Percentiles rank a stretch among this genome's conserved stretches.
Conservation (phyloP, 64 coral and sea anemone species). For the Porites australiensis region DNA sequence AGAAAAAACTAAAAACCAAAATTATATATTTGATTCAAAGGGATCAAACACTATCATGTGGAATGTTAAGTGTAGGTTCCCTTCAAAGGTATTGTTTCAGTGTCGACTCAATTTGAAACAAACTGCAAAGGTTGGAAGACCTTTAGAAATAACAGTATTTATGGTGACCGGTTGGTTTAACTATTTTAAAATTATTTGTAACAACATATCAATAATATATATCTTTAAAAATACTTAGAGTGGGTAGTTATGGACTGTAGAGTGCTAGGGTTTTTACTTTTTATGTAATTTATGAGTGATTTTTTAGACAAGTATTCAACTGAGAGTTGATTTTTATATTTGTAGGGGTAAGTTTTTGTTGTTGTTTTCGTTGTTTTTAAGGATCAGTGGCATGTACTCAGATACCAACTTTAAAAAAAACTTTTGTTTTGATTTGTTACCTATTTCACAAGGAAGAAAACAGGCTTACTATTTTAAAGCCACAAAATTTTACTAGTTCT, state of each 20-base stretch:
- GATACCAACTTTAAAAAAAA: no score
- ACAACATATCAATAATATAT: background rate
- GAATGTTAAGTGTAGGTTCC: background rate
- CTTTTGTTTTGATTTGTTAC: no score
- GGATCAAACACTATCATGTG: background rate
- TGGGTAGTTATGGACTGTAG: background rate
- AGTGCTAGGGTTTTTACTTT: background rate
- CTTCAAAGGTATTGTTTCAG: background rate
- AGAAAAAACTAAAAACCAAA: background rate
- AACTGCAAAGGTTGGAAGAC: background rate
- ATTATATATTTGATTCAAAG: slow-evolving; percentile 20
- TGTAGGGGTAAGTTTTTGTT: background rate
- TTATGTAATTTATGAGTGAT: background rate
- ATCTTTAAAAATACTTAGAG: background rate
- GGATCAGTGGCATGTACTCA: background rate
- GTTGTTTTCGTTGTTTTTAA: background rate
- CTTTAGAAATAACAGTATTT: slow-evolving; percentile 20
- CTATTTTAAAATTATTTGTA: slow-evolving; percentile 45
- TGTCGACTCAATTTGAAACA: background rate
- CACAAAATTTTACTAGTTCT: no score
- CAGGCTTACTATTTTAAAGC: background rate
- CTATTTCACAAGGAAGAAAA: no score
- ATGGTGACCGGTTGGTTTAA: slow-evolving; percentile 19
- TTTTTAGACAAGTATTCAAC: background rate
- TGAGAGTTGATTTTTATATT: no score